Evolutionary conservation across 2,113 vertebrate species (phyloP).

Genomic region (Anser cygnoides): DNA sequence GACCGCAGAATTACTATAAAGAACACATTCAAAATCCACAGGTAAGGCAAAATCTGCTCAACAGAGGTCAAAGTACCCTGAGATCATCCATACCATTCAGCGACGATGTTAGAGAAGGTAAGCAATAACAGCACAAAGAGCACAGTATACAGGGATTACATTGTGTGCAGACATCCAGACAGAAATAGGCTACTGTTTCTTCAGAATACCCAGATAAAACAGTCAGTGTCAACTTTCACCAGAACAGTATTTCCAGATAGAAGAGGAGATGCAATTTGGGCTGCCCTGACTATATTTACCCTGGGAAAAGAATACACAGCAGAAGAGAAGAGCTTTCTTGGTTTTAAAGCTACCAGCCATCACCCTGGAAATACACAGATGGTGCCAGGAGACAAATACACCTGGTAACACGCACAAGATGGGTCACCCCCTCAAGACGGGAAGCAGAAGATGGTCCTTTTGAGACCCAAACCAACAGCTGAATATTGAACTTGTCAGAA

Average conservation of each 20-base stretch:
- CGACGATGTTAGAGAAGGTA: not conserved
- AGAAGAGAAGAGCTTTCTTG: not conserved
- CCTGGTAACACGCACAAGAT: not conserved
- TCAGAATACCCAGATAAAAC: conserved; percentile 29
- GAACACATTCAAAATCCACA: conserved; percentile 41
- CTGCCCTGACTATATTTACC: not conserved
- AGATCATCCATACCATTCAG: not conserved
- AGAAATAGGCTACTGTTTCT: not conserved
- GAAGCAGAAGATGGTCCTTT: not conserved
- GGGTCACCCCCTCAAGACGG: not conserved
- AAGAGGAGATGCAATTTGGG: not conserved
- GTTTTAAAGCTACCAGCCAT: not conserved
- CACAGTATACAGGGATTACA: not conserved
- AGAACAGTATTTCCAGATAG: not conserved
- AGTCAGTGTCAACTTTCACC: not conserved
- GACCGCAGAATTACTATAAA: conserved; percentile 29
- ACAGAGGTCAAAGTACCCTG: not conserved
- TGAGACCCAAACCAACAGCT: not conserved
- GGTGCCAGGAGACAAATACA: not conserved
- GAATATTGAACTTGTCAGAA: not conserved
- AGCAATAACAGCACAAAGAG: conserved; percentile 11
- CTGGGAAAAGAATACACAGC: not conserved
- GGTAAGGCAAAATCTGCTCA: conserved; percentile 28
- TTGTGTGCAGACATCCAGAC: not conserved
- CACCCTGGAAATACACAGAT: not conserved